A percentile compares a stretch with the other conserved stretches of the same genome.
Conservation (phyloP, 1,140 invertebrate genomes). For the Oscheius sp. region DNA sequence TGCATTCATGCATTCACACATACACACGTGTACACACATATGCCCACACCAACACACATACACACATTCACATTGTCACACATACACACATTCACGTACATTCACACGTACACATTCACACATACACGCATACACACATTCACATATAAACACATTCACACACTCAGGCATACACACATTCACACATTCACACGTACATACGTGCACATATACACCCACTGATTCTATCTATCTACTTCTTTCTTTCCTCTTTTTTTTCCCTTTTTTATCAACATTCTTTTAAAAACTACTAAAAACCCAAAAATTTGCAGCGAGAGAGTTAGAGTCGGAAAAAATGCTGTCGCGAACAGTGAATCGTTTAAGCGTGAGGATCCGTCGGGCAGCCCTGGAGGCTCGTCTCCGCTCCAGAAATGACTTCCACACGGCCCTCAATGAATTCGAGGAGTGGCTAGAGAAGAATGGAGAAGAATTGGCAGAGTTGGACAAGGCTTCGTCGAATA, state of each 20-base stretch:
- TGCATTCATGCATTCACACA: neutral
- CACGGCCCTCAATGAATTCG: conserved; percentile 51
- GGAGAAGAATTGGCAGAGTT: conserved; percentile 24
- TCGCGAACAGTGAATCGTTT: conserved; percentile 11
- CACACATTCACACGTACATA: too few species aligned
- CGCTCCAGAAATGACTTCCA: conserved; percentile 55
- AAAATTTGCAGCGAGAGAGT: neutral
- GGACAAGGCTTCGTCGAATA: conserved; percentile 39
- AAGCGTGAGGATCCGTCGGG: conserved; percentile 48
- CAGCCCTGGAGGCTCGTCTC: conserved; percentile 53
- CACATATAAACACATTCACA: too few species aligned
- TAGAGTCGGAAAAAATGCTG: too few species aligned
- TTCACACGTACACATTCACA: too few species aligned
- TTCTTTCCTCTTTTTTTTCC: too few species aligned
- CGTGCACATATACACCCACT: neutral
- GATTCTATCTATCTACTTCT: neutral
- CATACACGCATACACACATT: too few species aligned
- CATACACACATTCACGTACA: too few species aligned
- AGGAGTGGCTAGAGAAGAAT: conserved; percentile 48
- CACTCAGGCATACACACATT: neutral
- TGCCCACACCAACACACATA: too few species aligned
- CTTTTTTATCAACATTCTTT: too few species aligned
- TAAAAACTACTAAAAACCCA: conserved; percentile 8
- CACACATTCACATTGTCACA: too few species aligned
- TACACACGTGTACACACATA: too few species aligned